Conservation (phyloP, 1,140 invertebrate genomes). For the Araneus ventricosus region DNA sequence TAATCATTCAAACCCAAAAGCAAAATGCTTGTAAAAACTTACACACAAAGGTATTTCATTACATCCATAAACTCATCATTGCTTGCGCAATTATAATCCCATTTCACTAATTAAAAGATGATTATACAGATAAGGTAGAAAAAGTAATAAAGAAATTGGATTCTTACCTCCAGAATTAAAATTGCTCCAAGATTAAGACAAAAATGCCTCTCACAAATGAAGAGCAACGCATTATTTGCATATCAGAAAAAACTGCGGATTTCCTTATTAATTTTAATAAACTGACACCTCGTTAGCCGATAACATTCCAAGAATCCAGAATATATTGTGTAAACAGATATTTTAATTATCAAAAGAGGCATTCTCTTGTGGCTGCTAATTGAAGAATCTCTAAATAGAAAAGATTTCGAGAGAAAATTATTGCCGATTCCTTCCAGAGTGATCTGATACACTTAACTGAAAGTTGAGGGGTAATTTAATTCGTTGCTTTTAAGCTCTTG, state of each 20-base stretch:
- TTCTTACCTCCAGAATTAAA: constrained; percentile 5
- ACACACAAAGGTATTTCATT: neutral
- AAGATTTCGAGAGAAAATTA: neutral
- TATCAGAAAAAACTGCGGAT: neutral
- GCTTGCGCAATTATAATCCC: constrained; percentile 16
- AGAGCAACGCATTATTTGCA: neutral
- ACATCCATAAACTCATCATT: neutral
- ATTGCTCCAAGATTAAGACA: neutral
- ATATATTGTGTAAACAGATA: neutral
- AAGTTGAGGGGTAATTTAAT: neutral
- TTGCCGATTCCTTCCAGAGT: neutral
- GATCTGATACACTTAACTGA: neutral
- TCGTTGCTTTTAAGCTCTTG: neutral
- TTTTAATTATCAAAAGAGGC: constrained; percentile 17
- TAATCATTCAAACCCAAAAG: neutral
- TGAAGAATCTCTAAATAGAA: neutral
- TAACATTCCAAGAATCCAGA: neutral
- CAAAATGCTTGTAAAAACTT: neutral
- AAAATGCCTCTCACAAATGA: neutral
- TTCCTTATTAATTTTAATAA: constrained; percentile 13
- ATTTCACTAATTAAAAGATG: constrained; percentile 18
- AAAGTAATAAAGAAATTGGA: neutral
- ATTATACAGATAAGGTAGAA: neutral
- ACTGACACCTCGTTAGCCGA: neutral
- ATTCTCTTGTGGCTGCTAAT: neutral